Conservation (phyloP, 1,140 invertebrate genomes). For the Philopotamus ludificatus region DNA sequence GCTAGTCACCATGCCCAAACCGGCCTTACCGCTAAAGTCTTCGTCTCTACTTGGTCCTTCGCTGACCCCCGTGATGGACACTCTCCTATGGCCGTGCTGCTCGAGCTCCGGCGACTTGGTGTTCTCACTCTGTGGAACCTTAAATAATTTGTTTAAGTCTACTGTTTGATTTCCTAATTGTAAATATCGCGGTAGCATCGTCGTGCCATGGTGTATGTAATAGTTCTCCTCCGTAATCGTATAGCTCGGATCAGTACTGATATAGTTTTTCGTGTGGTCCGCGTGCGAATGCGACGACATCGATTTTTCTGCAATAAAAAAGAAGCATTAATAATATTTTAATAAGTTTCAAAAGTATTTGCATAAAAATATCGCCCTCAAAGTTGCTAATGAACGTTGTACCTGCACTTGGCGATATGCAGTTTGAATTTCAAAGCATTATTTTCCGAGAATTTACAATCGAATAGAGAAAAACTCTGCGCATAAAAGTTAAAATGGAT, state of each 20-base stretch:
- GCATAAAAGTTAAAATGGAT: too few species aligned
- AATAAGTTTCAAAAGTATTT: too few species aligned
- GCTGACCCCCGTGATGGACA: slow-evolving; percentile 4
- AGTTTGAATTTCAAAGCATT: not conserved
- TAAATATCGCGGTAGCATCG: slow-evolving; percentile 47
- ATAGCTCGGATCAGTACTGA: slow-evolving; percentile 19
- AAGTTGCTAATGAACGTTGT: too few species aligned
- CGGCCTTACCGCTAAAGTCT: slow-evolving; percentile 20
- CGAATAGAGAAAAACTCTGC: too few species aligned
- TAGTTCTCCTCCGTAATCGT: slow-evolving; percentile 32
- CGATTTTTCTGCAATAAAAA: slow-evolving; percentile 26
- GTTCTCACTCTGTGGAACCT: slow-evolving; percentile 49
- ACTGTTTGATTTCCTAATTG: slow-evolving; percentile 54
- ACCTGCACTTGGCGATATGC: not conserved
- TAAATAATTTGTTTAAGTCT: slow-evolving; percentile 53
- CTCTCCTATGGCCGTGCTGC: slow-evolving; percentile 7
- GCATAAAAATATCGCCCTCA: too few species aligned
- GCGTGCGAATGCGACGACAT: slow-evolving; percentile 13
- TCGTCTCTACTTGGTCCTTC: slow-evolving; percentile 19
- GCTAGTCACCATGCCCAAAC: slow-evolving; percentile 12
- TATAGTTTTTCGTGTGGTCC: not conserved
- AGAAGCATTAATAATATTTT: slow-evolving; percentile 1
- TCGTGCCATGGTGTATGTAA: slow-evolving; percentile 22
- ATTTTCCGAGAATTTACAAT: not conserved
- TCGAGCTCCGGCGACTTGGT: slow-evolving; percentile 39